Evolutionary conservation across 2,888 invertebrate species (phyloP).

Genomic region (Rotaria sp.): DNA sequence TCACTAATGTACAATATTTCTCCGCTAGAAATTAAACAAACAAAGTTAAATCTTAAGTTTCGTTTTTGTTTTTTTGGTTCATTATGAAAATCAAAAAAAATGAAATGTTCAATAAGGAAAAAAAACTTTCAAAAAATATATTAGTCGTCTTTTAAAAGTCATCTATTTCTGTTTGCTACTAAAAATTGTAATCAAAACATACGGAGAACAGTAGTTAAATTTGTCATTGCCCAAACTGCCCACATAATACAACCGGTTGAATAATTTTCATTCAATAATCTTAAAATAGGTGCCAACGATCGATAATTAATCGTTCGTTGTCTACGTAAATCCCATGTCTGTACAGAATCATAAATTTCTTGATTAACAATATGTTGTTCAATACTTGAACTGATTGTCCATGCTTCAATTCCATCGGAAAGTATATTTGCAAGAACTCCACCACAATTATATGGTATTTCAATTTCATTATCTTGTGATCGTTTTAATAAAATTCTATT

Average conservation of each 20-base stretch:
- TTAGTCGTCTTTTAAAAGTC: no score
- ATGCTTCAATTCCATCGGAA: constrained; percentile 76
- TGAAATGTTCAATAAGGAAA: no score
- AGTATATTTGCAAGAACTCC: constrained; percentile 90
- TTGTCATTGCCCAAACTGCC: constrained; percentile 94
- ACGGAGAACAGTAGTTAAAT: constrained; percentile 85
- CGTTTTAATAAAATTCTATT: neutral
- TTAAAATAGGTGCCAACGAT: constrained; percentile 84
- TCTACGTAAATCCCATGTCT: constrained; percentile 76
- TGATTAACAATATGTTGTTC: constrained; percentile 59
- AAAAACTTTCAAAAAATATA: no score
- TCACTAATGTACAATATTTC: constrained; percentile 81
- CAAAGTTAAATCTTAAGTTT: no score
- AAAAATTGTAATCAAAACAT: constrained; percentile 57
- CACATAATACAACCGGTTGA: constrained; percentile 87
- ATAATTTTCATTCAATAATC: constrained; percentile 67
- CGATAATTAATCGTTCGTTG: constrained; percentile 91
- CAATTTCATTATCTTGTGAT: constrained; percentile 74
- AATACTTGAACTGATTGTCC: constrained; percentile 69
- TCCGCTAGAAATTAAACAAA: constrained; percentile 63
- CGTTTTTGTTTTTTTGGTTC: no score
- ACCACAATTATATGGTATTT: constrained; percentile 90
- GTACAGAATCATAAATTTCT: constrained; percentile 73
- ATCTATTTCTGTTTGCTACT: neutral
- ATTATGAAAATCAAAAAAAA: no score